Evolutionary conservation across 1,140 invertebrate species (phyloP).

Genomic region (Ostrea denselamellosa): DNA sequence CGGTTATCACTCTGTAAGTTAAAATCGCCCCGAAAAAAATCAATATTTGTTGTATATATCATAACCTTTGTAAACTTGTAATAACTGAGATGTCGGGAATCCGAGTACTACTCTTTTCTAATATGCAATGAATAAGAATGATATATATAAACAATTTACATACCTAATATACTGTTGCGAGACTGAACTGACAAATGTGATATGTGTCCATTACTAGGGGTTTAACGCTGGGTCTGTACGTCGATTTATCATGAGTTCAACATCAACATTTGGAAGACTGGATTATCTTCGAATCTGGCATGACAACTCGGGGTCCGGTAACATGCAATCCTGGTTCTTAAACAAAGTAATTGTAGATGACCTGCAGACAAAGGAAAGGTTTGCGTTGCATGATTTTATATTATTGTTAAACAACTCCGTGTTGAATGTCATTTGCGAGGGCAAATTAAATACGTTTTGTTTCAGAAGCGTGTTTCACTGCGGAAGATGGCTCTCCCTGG

Average conservation of each 20-base stretch:
- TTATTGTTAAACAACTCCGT: background rate
- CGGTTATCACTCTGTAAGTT: conserved; percentile 61
- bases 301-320: conserved; percentile 74
- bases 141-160: too few relatives aligned
- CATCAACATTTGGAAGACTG: conserved; percentile 68
- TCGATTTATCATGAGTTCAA: conserved; percentile 69
- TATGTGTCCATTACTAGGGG: conserved; percentile 54
- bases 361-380: conserved; percentile 72
- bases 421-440: too few relatives aligned
- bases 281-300: conserved; percentile 76
- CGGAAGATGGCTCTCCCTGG: conserved; percentile 75
- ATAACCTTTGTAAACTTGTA: too few relatives aligned
- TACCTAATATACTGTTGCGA: too few relatives aligned
- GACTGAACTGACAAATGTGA: background rate
- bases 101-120: too few relatives aligned
- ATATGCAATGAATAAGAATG: too few relatives aligned
- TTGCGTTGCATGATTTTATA: background rate
- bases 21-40: background rate
- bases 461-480: conserved; percentile 74
- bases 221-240: conserved; percentile 67
- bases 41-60: too few relatives aligned
- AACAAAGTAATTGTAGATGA: conserved; percentile 73
- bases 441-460: background rate
- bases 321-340: conserved; percentile 73
- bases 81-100: too few relatives aligned